Percentiles rank a stretch among this genome's conserved stretches.
These are phyloP conservation scores for Apocrypta bakeri DNA, from an alignment of 1,140 invertebrate species.

Conservation along the genomic window DNA sequence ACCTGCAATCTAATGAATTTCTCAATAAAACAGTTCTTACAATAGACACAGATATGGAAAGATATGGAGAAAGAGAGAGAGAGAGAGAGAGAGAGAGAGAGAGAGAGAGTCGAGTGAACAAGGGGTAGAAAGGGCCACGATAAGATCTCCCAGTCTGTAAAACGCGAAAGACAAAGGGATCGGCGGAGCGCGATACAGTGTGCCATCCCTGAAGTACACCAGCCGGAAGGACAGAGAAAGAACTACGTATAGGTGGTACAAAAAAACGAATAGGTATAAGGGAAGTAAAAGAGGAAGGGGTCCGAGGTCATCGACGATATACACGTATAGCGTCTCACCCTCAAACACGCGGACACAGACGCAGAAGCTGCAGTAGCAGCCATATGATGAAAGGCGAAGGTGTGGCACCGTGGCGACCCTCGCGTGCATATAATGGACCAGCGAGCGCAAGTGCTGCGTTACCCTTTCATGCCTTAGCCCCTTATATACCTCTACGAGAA, in stretches of 20 bases:
- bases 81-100: slow-evolving; percentile 5
- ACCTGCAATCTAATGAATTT: neutral
- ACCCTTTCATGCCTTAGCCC: neutral
- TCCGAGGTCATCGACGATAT: slow-evolving; percentile 15
- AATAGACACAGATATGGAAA: neutral
- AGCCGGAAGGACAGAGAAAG: neutral
- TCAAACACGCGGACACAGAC: neutral
- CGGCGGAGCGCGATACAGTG: neutral
- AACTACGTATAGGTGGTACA: neutral
- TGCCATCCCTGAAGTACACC: neutral
- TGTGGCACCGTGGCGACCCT: neutral
- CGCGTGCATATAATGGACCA: slow-evolving; percentile 26
- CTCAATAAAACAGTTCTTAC: neutral
- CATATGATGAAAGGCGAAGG: slow-evolving; percentile 5
- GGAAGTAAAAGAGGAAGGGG: neutral
- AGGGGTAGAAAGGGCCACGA: neutral
- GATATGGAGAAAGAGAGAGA: neutral
- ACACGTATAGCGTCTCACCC: neutral
- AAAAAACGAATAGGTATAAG: neutral
- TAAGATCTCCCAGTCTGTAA: slow-evolving; percentile 41
- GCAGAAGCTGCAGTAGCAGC: neutral
- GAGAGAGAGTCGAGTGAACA: neutral
- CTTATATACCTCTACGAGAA: neutral
- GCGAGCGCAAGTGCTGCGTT: neutral
- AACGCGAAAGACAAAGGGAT: slow-evolving; percentile 48